Conservation (phyloP, 2,113 vertebrate genomes). For the Actinemys pallida region DNA sequence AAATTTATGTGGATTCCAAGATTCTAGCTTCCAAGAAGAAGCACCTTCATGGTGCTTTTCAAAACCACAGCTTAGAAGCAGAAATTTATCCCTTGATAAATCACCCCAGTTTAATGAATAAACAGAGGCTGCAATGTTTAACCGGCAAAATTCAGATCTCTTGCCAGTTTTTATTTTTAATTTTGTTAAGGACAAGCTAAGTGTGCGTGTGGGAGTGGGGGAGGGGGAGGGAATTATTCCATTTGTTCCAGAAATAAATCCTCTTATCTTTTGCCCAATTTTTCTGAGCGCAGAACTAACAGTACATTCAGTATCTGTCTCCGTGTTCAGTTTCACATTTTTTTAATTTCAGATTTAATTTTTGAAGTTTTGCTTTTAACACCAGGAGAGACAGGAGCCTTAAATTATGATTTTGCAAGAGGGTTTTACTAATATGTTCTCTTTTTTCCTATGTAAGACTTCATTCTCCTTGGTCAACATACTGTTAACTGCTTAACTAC, state of each 20-base stretch:
- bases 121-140: background rate
- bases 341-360: background rate
- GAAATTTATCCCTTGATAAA: background rate
- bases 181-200: background rate
- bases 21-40: background rate
- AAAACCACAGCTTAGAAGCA: background rate
- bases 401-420: background rate
- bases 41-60: background rate
- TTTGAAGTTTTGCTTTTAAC: slow-evolving; percentile 4
- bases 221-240: background rate
- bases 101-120: background rate
- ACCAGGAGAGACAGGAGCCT: background rate
- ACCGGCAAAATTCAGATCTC: background rate
- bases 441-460: background rate
- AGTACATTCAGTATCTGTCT: background rate
- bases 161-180: background rate
- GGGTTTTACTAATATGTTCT: background rate
- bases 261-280: background rate
- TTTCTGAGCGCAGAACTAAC: background rate
- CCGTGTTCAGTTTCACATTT: background rate
- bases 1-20: background rate
- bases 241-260: background rate
- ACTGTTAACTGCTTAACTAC: slow-evolving; percentile 3
- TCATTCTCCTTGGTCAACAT: background rate
- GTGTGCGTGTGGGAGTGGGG: background rate